Conservation (phyloP, 2,797 vertebrate genomes). For the Ambastaia sidthimunki region DNA sequence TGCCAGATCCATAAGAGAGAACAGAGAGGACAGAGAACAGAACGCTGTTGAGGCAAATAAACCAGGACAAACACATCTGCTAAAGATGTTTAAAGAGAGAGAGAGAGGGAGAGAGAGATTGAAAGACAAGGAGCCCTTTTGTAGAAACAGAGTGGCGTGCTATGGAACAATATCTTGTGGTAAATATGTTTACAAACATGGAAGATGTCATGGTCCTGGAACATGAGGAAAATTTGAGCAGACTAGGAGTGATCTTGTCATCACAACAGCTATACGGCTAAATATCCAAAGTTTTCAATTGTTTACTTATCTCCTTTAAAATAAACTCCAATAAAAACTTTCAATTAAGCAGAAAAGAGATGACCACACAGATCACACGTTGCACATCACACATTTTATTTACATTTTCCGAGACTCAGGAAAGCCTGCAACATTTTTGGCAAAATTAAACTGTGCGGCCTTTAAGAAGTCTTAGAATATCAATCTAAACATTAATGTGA, state of each 20-base stretch:
- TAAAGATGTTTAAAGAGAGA: constrained; percentile 59
- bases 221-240: not conserved
- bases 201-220: not conserved
- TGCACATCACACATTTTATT: not conserved
- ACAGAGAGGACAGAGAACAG: constrained; percentile 25
- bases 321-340: constrained; percentile 5
- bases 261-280: not conserved
- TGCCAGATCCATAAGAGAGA: constrained; percentile 19
- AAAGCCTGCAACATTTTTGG: not conserved
- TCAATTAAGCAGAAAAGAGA: constrained; percentile 18
- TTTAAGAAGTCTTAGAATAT: too few species aligned
- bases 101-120: constrained; percentile 33
- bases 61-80: constrained; percentile 63
- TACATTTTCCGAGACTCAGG: not conserved
- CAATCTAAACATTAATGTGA: not conserved
- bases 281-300: constrained; percentile 2
- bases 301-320: constrained; percentile 1
- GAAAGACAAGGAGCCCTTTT: constrained; percentile 1
- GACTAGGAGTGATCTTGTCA: constrained; percentile 9
- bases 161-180: constrained; percentile 9
- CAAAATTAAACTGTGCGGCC: too few species aligned
- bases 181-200: constrained; percentile 40
- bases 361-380: not conserved
- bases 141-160: constrained; percentile 18
- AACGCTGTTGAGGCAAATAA: constrained; percentile 7